Evolutionary conservation across 2,113 vertebrate genomes (phyloP), one percentile per base, ranked within the genome.

Genomic region (Pluvianellus socialis): DNA sequence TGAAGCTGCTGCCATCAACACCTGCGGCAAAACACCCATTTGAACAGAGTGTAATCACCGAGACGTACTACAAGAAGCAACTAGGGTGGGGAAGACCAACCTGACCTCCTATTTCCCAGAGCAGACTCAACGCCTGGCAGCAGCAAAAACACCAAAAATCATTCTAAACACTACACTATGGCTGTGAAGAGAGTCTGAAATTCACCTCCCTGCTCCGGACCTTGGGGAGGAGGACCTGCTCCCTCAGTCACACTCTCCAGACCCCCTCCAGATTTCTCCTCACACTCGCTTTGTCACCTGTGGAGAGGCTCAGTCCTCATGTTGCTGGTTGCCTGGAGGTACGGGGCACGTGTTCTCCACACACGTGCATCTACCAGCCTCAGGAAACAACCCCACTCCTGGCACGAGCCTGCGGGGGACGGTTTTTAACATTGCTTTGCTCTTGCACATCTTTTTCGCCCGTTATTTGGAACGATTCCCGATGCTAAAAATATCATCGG

Each of bases 151-250:
- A 20, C 79, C 2, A 4, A 21, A 44, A 68, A 22, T 3, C 0
- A 5, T 67, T 7, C 58, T 21, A 7, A 86, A 49, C 1, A 2
- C 71, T 13, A 14, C 8, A 0, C 26, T 9, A 19, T 0, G 8
- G 40, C 63, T 55, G 6, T 1, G 4, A 52, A 33, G 27, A 56
- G 42, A 35, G 12, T 3, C 49, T 68, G 53, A 33, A 68, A 49
- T 38, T 9, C 79, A 11, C 3, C 13, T 21, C 26, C 62, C 53
- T 24, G 58, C 63, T 75, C n/a, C 62, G 53, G 56, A 3, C n/a
- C 81, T 21, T 2, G 59, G 72, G 85, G 32, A 83, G 72, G 28
- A 83, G 79, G 82, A 44, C 8, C 10, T 14, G 14, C 22, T 27
- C 53, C 59, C 42, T 49, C 2, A 3, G 21, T 14, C 40, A 20